These are phyloP conservation scores for Pleuronectes platessa DNA, from an alignment of 2,113 vertebrate genomes.

Conservation along the genomic window DNA sequence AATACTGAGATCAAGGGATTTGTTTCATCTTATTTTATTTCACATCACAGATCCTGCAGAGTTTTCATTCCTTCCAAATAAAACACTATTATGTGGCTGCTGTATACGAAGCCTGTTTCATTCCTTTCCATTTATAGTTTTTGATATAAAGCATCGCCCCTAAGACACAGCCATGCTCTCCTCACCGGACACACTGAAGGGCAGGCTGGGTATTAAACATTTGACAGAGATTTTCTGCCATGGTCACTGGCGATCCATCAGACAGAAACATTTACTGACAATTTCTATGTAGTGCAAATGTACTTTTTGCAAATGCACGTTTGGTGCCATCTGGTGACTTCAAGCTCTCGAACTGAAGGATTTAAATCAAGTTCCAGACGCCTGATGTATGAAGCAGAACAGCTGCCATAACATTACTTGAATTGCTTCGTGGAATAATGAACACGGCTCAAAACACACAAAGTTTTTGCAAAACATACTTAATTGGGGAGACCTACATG, in stretches of 20 bases:
- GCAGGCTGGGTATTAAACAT: slow-evolving; percentile 30
- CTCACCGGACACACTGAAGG: slow-evolving; percentile 19
- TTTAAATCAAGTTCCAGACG: slow-evolving; percentile 48
- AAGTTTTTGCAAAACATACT: slow-evolving; percentile 43
- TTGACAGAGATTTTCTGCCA: slow-evolving; percentile 35
- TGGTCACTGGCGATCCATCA: slow-evolving; percentile 51
- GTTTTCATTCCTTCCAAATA: neutral
- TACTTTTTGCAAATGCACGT: slow-evolving; percentile 62
- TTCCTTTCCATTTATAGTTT: slow-evolving; percentile 2
- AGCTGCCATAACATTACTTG: slow-evolving; percentile 46
- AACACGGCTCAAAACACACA: slow-evolving; percentile 28
- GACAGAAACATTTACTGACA: slow-evolving; percentile 49
- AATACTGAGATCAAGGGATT: neutral
- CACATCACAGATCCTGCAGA: neutral
- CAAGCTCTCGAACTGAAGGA: slow-evolving; percentile 55
- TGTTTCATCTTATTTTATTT: neutral
- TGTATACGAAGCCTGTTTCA: neutral
- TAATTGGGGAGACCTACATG: slow-evolving; percentile 32
- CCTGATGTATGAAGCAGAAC: slow-evolving; percentile 48
- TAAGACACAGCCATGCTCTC: neutral
- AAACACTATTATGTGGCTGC: neutral
- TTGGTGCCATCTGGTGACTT: slow-evolving; percentile 79
- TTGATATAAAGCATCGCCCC: neutral
- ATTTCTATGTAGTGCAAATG: slow-evolving; percentile 68
- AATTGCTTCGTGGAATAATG: slow-evolving; percentile 32